Evolutionary conservation across 2,113 vertebrate species (phyloP).

Genomic region (Scolopax mira): DNA sequence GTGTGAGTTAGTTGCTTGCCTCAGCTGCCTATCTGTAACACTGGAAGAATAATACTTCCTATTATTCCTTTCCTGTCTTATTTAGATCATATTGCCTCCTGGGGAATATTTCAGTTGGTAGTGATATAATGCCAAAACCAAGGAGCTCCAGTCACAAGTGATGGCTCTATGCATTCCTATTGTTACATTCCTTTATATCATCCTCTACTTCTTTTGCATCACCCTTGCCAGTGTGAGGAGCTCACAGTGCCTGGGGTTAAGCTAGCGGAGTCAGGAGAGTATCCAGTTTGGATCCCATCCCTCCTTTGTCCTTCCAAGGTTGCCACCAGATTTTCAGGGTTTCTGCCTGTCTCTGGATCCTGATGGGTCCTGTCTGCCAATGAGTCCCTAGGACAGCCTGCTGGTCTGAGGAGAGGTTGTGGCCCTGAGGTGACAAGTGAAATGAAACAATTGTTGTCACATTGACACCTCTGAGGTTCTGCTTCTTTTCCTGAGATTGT

Average conservation of each 20-base stretch:
- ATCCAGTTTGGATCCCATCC: not conserved
- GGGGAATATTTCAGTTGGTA: not conserved
- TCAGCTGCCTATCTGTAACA: not conserved
- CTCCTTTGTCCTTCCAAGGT: not conserved
- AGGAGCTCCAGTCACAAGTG: not conserved
- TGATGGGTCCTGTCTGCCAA: not conserved
- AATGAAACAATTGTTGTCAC: not conserved
- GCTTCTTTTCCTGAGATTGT: slow-evolving; percentile 37
- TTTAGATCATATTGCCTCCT: not conserved
- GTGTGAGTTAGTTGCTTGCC: not conserved
- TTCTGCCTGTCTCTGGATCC: not conserved
- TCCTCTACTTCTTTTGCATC: not conserved
- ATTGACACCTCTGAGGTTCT: slow-evolving; percentile 21
- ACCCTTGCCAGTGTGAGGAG: not conserved
- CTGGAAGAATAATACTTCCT: not conserved
- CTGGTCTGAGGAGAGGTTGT: not conserved
- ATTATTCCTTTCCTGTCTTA: not conserved
- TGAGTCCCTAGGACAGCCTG: not conserved
- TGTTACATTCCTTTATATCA: not conserved
- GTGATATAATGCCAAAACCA: not conserved
- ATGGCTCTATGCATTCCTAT: not conserved
- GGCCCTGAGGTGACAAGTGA: too few species aligned
- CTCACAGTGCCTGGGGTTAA: not conserved
- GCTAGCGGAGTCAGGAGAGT: not conserved
- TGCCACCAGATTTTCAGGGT: not conserved